phyloP scores from a whole-genome alignment of 2,888 invertebrate species.

The Monochamus alternatus region DNA sequence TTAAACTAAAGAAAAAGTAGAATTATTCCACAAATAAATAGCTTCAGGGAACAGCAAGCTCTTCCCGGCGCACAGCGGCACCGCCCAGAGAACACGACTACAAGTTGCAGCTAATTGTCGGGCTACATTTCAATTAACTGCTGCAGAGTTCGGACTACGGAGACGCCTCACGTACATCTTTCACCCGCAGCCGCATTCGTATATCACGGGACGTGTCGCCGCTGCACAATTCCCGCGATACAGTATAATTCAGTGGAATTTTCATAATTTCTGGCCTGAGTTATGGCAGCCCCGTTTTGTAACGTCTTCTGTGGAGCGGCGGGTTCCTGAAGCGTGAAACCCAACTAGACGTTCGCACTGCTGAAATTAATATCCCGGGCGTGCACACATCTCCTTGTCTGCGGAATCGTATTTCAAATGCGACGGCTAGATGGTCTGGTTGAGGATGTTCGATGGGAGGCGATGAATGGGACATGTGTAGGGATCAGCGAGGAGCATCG shows the following conservation, averaged over 20 bases:
- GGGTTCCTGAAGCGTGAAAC: slow-evolving; percentile 19
- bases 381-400: slow-evolving; percentile 21
- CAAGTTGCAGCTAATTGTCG: neutral
- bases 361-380: slow-evolving; percentile 26
- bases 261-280: slow-evolving; percentile 16
- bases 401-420: slow-evolving; percentile 23
- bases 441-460: neutral
- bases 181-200: slow-evolving; percentile 1
- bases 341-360: slow-evolving; percentile 28
- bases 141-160: neutral
- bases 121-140: neutral
- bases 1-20: too few relatives aligned
- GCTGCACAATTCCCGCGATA: slow-evolving; percentile 20
- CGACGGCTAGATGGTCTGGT: slow-evolving; percentile 20
- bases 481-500: too few relatives aligned
- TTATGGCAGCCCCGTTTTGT: slow-evolving; percentile 11
- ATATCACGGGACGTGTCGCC: slow-evolving; percentile 2
- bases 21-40: too few relatives aligned
- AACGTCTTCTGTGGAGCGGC: slow-evolving; percentile 15
- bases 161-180: neutral
- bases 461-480: slow-evolving; percentile 12
- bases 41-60: too few relatives aligned
- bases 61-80: too few relatives aligned
- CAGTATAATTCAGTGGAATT: slow-evolving; percentile 19
- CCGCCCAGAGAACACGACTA: neutral